These are phyloP conservation scores for Anabacerthia variegaticeps DNA, from an alignment of 2,797 vertebrate genomes.

Conservation along the genomic window DNA sequence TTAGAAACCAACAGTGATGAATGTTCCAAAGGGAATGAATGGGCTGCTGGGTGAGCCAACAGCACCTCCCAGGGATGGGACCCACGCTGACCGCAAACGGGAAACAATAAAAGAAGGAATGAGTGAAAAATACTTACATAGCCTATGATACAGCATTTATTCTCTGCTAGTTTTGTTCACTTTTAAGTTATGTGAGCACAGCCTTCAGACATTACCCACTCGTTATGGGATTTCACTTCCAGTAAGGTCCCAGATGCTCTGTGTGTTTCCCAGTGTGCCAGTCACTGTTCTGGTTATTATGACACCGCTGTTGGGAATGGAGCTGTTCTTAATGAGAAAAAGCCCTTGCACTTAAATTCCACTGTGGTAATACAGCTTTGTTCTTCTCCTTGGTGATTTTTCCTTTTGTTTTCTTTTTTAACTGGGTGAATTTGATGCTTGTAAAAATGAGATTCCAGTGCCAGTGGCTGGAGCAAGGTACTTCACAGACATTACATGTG, in stretches of 20 bases:
- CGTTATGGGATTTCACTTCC: neutral
- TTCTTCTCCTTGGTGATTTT: conserved; percentile 40
- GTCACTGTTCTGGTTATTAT: conserved; percentile 1
- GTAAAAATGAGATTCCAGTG: conserved; percentile 31
- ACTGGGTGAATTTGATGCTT: conserved; percentile 43
- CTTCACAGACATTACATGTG: conserved; percentile 27
- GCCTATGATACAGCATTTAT: neutral
- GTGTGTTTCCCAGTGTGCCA: neutral
- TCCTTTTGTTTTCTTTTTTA: conserved; percentile 43
- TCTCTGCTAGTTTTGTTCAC: neutral
- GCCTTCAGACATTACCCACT: neutral
- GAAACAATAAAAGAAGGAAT: neutral
- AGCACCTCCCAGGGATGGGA: conserved; percentile 63
- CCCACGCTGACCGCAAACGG: neutral
- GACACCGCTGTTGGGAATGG: neutral
- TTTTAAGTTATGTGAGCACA: neutral
- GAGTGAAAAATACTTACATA: neutral
- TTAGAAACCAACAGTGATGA: conserved; percentile 28
- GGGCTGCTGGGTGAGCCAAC: conserved; percentile 4
- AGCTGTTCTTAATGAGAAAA: neutral
- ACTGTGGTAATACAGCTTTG: conserved; percentile 31
- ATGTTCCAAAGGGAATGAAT: neutral
- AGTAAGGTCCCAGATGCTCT: neutral
- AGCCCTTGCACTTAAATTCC: neutral
- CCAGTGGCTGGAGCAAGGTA: conserved; percentile 57